These are phyloP conservation scores for Pogona vitticeps DNA, from an alignment of 2,113 vertebrate genomes.

Conservation along the genomic window DNA sequence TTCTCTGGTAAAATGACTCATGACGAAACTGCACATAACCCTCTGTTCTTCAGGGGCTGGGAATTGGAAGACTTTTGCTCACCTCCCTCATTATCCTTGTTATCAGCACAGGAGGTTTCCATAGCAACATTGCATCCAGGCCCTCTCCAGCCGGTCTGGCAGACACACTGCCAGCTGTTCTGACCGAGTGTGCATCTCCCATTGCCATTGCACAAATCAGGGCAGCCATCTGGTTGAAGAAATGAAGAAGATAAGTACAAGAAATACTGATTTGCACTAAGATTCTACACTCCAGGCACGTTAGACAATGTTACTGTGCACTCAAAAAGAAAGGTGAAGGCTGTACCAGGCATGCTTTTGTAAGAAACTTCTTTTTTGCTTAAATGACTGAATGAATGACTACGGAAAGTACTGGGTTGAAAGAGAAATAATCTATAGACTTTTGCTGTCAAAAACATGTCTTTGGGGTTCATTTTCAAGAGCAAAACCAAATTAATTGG, in stretches of 20 bases:
- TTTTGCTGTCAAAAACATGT: background rate
- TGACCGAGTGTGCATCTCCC: conserved; percentile 98
- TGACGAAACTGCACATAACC: conserved; percentile 12
- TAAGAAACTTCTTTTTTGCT: background rate
- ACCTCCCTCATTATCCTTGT: conserved; percentile 99
- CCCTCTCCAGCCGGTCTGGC: conserved; percentile 98
- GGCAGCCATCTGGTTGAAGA: conserved; percentile 95
- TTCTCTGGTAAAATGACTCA: conserved; percentile 46
- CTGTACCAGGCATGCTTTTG: background rate
- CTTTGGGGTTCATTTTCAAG: background rate
- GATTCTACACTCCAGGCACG: conserved; percentile 64
- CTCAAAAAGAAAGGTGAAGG: conserved; percentile 59
- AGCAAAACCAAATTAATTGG: background rate
- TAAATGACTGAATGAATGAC: background rate
- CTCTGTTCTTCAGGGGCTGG: conserved; percentile 52
- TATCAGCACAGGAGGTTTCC: conserved; percentile 98
- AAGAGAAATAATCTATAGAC: background rate
- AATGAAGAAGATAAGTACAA: conserved; percentile 77
- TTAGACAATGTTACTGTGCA: conserved; percentile 67
- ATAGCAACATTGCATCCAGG: conserved; percentile 97
- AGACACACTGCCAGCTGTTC: conserved; percentile 99
- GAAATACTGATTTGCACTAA: conserved; percentile 48
- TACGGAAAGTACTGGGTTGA: background rate
- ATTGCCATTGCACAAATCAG: conserved; percentile 96
- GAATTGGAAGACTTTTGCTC: conserved; percentile 74